phyloP scores from a whole-genome alignment of 2,888 invertebrate species.

The Nasonovia ribisnigri region DNA sequence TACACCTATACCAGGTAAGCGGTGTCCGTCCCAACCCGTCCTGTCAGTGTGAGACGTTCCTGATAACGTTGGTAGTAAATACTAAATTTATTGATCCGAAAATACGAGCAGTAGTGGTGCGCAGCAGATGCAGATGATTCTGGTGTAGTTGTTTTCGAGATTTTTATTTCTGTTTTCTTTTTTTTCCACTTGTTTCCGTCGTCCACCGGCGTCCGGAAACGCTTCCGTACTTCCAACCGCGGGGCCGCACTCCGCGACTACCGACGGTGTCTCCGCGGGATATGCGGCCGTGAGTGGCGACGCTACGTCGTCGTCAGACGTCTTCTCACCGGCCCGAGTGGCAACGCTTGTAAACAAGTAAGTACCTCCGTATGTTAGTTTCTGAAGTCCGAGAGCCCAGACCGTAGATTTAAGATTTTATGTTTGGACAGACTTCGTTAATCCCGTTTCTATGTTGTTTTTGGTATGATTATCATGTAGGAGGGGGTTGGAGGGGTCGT shows the following conservation, averaged over 20 bases:
- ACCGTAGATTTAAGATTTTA: neutral
- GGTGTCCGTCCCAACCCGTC: slow-evolving; percentile 10
- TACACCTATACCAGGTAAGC: slow-evolving; percentile 42
- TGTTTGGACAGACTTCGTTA: neutral
- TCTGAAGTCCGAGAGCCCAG: neutral
- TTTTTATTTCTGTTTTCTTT: neutral
- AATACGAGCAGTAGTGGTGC: neutral
- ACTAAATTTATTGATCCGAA: slow-evolving; percentile 60
- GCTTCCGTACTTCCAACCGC: neutral
- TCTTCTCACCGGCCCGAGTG: neutral
- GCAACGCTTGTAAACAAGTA: neutral
- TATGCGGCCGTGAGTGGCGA: neutral
- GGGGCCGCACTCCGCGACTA: slow-evolving; percentile 7
- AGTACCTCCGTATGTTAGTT: neutral
- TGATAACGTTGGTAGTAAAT: slow-evolving; percentile 52
- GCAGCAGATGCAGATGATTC: neutral
- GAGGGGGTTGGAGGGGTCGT: neutral
- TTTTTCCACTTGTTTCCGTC: neutral
- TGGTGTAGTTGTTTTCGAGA: neutral
- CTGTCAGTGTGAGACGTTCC: slow-evolving; percentile 43
- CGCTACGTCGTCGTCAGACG: neutral
- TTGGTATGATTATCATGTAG: neutral
- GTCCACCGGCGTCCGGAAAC: neutral
- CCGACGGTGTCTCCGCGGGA: neutral
- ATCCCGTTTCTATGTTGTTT: neutral